Evolutionary conservation across 2,113 vertebrate genomes (phyloP).

Genomic region (Piaya cayana): DNA sequence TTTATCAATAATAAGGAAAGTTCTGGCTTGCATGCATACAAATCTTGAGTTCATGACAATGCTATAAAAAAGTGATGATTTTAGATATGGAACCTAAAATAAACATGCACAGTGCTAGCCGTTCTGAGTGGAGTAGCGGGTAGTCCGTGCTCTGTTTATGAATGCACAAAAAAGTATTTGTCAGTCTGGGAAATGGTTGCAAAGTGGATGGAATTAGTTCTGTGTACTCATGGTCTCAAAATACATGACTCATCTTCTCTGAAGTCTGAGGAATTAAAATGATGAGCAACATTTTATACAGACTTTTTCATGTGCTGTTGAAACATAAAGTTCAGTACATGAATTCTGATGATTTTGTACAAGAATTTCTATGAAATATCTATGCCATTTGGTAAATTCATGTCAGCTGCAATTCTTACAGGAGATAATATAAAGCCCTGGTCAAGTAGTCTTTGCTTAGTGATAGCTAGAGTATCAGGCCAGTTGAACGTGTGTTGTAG

Average conservation of each 20-base stretch:
- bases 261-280: slow-evolving; percentile 31
- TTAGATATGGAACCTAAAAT: background rate
- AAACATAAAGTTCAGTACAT: slow-evolving; percentile 57
- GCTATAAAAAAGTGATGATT: background rate
- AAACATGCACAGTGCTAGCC: background rate
- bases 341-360: slow-evolving; percentile 67
- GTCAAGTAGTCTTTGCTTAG: slow-evolving; percentile 62
- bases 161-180: background rate
- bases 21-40: background rate
- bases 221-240: background rate
- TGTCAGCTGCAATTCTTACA: slow-evolving; percentile 68
- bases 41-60: background rate
- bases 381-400: slow-evolving; percentile 62
- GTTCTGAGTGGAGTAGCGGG: no score
- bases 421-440: slow-evolving; percentile 59
- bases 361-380: slow-evolving; percentile 51
- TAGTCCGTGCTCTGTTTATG: background rate
- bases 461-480: slow-evolving; percentile 42
- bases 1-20: background rate
- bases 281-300: slow-evolving; percentile 38
- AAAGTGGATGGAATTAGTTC: background rate
- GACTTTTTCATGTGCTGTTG: slow-evolving; percentile 52
- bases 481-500: slow-evolving; percentile 10
- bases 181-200: background rate
- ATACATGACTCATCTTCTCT: background rate